phyloP scores from a whole-genome alignment of 2,888 invertebrate genomes.

The Lasioglossum pauxillum region DNA sequence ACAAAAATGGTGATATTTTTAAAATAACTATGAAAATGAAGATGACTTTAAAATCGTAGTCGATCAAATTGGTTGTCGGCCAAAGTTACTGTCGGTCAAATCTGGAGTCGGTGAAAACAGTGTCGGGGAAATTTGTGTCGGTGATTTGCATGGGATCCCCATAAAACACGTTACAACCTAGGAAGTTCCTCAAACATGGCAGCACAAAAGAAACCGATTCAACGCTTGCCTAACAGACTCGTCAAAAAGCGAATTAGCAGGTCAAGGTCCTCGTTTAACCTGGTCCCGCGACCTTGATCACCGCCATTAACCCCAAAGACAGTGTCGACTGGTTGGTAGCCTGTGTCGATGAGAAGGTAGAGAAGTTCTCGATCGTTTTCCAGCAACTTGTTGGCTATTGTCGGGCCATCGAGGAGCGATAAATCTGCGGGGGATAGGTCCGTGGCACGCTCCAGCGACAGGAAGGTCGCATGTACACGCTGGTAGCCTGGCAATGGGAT shows the following conservation, averaged over 20 bases:
- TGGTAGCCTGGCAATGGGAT: slow-evolving; percentile 43
- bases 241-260: neutral
- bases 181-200: neutral
- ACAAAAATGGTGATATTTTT: no score
- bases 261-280: neutral
- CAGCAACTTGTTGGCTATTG: slow-evolving; percentile 84
- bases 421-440: slow-evolving; percentile 77
- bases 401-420: slow-evolving; percentile 82
- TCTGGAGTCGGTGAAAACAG: no score
- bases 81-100: no score
- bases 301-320: neutral
- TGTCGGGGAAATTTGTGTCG: no score
- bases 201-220: neutral
- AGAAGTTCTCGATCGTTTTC: slow-evolving; percentile 75
- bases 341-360: slow-evolving; percentile 30
- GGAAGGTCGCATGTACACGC: slow-evolving; percentile 67
- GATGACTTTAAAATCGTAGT: no score
- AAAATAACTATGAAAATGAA: no score
- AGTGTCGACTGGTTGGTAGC: neutral
- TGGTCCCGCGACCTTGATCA: neutral
- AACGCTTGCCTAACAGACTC: neutral
- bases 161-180: neutral
- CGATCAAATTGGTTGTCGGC: no score
- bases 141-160: neutral
- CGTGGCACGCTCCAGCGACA: slow-evolving; percentile 67